A percentile compares a stretch with the other conserved stretches of the same genome.
Conservation (phyloP, 53 echinoderm and acorn worm species). For the Mesocentrotus franciscanus region DNA sequence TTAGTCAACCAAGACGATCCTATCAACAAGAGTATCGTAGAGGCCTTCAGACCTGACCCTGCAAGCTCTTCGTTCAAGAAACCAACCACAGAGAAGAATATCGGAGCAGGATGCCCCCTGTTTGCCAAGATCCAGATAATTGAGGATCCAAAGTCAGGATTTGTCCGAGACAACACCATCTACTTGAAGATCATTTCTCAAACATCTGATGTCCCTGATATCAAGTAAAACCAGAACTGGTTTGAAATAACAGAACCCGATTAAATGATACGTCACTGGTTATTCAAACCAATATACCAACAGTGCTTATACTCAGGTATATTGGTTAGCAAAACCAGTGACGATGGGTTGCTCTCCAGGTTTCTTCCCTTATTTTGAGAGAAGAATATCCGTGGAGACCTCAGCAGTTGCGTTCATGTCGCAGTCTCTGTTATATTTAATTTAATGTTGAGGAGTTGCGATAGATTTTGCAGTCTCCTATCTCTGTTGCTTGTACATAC, state of each 20-base stretch:
- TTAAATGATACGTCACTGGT: neutral
- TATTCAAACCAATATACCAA: too few species aligned
- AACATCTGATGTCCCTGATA: too few species aligned
- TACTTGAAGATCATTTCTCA: too few species aligned
- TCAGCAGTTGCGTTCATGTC: neutral
- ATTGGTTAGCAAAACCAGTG: neutral
- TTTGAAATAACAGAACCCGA: neutral
- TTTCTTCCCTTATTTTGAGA: neutral
- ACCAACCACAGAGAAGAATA: constrained; percentile 83
- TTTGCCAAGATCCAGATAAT: constrained; percentile 63
- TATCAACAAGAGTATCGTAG: too few species aligned
- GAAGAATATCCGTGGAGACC: neutral
- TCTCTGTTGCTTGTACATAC: too few species aligned
- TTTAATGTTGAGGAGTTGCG: neutral
- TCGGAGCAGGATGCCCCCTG: constrained; percentile 86
- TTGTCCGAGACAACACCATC: too few species aligned
- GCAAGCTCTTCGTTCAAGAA: constrained; percentile 75
- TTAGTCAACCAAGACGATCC: constrained; percentile 67
- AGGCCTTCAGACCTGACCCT: constrained; percentile 90
- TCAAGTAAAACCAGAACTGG: neutral
- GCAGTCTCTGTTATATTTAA: neutral
- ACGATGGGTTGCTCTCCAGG: too few species aligned
- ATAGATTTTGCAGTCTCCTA: too few species aligned
- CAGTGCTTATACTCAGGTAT: neutral
- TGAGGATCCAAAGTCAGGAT: constrained; percentile 39